These are phyloP conservation scores for Amblyjoppa proteus DNA, from an alignment of 2,888 invertebrate species.

Conservation along the genomic window DNA sequence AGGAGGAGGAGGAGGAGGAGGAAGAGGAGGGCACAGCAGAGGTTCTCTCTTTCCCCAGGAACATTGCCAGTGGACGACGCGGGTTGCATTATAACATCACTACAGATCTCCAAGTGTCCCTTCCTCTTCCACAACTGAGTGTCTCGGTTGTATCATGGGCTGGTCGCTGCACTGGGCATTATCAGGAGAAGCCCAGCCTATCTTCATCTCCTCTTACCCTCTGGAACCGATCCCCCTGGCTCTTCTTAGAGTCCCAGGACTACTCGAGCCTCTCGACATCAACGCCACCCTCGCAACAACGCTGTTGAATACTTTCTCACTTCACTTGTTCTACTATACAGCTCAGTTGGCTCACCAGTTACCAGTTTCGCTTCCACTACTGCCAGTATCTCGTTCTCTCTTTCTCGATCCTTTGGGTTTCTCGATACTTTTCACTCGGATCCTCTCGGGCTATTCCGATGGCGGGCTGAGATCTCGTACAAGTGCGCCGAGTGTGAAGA, in stretches of 20 bases:
- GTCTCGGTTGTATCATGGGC: constrained; percentile 11
- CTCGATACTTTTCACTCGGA: constrained; percentile 29
- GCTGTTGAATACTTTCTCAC: constrained; percentile 7
- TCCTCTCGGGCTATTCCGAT: constrained; percentile 16
- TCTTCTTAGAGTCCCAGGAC: constrained; percentile 22
- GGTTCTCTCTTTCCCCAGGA: constrained; percentile 65
- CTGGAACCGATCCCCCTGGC: constrained; percentile 4
- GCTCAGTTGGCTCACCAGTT: constrained; percentile 21
- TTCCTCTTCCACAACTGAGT: constrained; percentile 32
- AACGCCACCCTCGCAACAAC: constrained; percentile 12
- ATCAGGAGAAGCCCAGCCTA: constrained; percentile 38
- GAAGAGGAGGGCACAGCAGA: constrained; percentile 62
- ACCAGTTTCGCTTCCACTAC: constrained; percentile 22
- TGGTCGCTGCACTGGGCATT: constrained; percentile 2
- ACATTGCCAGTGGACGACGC: constrained; percentile 72
- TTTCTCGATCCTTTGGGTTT: constrained; percentile 17
- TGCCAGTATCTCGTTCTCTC: constrained; percentile 41
- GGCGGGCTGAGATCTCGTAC: neutral
- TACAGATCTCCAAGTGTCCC: constrained; percentile 33
- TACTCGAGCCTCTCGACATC: constrained; percentile 45
- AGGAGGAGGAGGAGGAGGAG: constrained; percentile 1
- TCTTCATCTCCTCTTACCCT: constrained; percentile 53
- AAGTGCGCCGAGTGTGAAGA: constrained; percentile 72
- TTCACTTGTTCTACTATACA: constrained; percentile 29
- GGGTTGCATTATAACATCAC: constrained; percentile 78